Percentiles rank a stretch among this genome's conserved stretches.
Evolutionary conservation across 2,113 vertebrate species (phyloP).

Genomic region (Melierax canorus): DNA sequence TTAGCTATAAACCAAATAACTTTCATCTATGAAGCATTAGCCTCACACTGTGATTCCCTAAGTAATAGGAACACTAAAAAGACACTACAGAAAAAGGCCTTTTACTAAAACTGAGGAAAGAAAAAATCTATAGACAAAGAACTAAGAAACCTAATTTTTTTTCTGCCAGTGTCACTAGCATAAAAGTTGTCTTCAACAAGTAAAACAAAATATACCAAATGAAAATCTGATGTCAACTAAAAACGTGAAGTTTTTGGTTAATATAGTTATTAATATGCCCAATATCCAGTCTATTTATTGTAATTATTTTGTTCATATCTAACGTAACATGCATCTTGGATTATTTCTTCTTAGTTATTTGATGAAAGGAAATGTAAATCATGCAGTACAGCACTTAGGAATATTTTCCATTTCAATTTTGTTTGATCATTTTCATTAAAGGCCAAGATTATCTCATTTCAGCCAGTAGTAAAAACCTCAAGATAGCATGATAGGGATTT

Average conservation of each 20-base stretch:
- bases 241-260: not conserved
- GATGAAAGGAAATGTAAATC: constrained; percentile 3
- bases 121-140: not conserved
- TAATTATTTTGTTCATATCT: not conserved
- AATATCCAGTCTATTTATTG: not conserved
- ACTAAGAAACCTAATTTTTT: not conserved
- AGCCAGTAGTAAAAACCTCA: not conserved
- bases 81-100: not conserved
- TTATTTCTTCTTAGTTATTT: constrained; percentile 8
- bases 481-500: not conserved
- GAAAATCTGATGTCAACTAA: not conserved
- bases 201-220: not conserved
- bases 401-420: constrained; percentile 36
- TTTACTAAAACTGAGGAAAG: not conserved
- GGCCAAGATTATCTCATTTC: not conserved
- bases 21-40: not conserved
- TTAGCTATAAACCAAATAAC: not conserved
- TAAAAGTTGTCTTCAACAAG: not conserved
- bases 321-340: not conserved
- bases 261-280: not conserved
- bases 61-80: not conserved
- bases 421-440: constrained; percentile 6
- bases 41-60: not conserved
- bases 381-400: not conserved
- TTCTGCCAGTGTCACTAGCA: not conserved